phyloP scores from a whole-genome alignment of 2,797 vertebrate species.

The Myotis pilosus region DNA sequence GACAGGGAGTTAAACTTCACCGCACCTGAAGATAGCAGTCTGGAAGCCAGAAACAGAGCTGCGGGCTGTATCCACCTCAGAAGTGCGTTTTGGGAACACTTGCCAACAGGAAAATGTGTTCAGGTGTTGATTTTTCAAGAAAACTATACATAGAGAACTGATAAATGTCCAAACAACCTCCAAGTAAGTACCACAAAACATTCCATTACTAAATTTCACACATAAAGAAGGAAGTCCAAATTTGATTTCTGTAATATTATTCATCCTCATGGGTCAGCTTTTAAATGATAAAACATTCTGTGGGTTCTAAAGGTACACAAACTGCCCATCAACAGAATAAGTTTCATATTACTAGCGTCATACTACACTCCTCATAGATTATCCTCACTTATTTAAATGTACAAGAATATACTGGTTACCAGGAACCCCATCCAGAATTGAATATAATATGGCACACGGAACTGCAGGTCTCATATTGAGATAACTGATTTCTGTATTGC shows the following conservation, averaged over 20 bases:
- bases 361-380: neutral
- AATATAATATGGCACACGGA: neutral
- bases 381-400: neutral
- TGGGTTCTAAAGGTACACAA: neutral
- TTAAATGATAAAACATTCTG: neutral
- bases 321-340: neutral
- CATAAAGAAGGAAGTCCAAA: neutral
- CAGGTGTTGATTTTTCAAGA: conserved; percentile 17
- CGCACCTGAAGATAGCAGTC: neutral
- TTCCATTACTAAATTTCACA: neutral
- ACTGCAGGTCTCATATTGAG: neutral
- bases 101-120: conserved; percentile 15
- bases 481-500: neutral
- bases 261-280: neutral
- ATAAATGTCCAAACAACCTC: conserved; percentile 6
- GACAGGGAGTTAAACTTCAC: neutral
- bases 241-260: neutral
- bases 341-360: neutral
- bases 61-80: neutral
- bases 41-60: neutral
- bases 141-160: neutral
- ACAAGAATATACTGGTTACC: neutral
- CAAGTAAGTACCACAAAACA: neutral
- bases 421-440: neutral
- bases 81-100: neutral